These are phyloP conservation scores for Rhagonycha fulva DNA, from an alignment of 2,888 invertebrate genomes.

Conservation along the genomic window DNA sequence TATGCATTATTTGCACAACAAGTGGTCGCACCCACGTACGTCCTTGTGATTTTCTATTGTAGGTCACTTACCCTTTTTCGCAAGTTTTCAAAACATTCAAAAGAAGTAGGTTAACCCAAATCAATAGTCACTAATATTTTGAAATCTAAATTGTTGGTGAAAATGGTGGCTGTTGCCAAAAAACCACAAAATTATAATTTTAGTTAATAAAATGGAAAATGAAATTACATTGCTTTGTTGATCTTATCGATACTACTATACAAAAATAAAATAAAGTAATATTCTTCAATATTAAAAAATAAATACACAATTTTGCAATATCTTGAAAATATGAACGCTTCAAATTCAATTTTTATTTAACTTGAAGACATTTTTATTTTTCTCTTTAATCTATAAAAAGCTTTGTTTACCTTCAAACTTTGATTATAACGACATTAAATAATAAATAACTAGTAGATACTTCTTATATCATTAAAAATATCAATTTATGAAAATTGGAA, in stretches of 20 bases:
- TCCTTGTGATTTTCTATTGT: slow-evolving; percentile 29
- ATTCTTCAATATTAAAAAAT: background rate
- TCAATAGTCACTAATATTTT: background rate
- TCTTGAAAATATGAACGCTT: background rate
- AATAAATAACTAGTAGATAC: too few species aligned
- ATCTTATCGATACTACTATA: background rate
- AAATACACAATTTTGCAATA: background rate
- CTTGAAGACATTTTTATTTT: too few species aligned
- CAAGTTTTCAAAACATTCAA: background rate
- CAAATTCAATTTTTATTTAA: too few species aligned
- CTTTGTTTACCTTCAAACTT: too few species aligned
- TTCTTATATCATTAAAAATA: too few species aligned
- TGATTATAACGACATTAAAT: too few species aligned
- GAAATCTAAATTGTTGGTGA: background rate
- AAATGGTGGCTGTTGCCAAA: background rate
- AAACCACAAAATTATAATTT: background rate
- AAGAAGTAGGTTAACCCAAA: background rate
- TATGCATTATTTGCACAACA: slow-evolving; percentile 28
- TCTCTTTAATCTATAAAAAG: too few species aligned
- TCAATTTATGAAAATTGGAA: too few species aligned
- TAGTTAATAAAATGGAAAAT: background rate
- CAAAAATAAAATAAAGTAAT: background rate
- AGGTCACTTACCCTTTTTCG: slow-evolving; percentile 29
- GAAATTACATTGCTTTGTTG: background rate
- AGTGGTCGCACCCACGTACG: slow-evolving; percentile 44